phyloP scores from a whole-genome alignment of 2,888 invertebrate species.

The Catotricha subobsoleta region DNA sequence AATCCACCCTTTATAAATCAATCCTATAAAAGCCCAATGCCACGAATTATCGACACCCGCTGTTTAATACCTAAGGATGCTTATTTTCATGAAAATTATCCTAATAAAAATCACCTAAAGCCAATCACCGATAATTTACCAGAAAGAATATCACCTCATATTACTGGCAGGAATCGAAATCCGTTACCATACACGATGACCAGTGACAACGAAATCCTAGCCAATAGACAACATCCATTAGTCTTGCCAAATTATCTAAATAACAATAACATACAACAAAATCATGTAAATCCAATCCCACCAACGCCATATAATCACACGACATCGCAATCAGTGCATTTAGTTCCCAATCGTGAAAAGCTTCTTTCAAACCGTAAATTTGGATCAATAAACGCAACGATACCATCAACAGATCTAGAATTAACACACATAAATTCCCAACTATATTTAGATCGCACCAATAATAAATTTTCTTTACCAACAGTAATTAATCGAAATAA shows the following conservation, averaged over 20 bases:
- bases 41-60: slow-evolving; percentile 12
- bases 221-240: background rate
- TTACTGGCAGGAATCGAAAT: slow-evolving; percentile 11
- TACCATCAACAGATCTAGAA: slow-evolving; percentile 11
- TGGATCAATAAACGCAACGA: no score
- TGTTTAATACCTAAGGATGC: slow-evolving; percentile 39
- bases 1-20: background rate
- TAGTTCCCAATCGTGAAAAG: slow-evolving; percentile 10
- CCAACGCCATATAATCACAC: background rate
- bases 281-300: background rate
- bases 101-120: slow-evolving; percentile 26
- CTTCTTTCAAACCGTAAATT: slow-evolving; percentile 12
- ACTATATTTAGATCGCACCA: no score
- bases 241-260: background rate
- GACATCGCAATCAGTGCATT: background rate
- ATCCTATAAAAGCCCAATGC: slow-evolving; percentile 9
- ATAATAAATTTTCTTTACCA: background rate
- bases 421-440: slow-evolving; percentile 10
- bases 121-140: slow-evolving; percentile 11
- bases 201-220: background rate
- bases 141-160: slow-evolving; percentile 3
- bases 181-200: slow-evolving; percentile 10
- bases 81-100: slow-evolving; percentile 41
- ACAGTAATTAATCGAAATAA: background rate
- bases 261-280: background rate